Conservation (phyloP, 2,888 invertebrate genomes). For the Andrena trimmerana region DNA sequence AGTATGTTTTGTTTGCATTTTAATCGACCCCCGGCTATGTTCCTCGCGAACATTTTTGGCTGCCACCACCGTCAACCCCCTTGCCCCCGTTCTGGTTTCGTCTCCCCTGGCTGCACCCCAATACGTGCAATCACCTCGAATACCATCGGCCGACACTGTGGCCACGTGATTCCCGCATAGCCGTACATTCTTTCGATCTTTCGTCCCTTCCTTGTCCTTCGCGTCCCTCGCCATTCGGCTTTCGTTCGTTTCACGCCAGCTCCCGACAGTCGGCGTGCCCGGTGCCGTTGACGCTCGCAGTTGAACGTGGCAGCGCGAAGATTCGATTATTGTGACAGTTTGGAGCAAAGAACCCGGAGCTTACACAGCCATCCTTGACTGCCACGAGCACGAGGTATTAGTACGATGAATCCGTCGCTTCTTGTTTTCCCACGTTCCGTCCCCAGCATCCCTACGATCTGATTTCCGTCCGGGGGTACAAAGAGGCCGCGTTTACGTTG, state of each 20-base stretch:
- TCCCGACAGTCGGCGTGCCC: not conserved
- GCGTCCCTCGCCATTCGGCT: not conserved
- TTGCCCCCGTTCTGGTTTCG: slow-evolving; percentile 4
- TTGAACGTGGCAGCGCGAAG: not conserved
- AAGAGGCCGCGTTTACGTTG: slow-evolving; percentile 6
- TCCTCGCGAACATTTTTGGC: slow-evolving; percentile 53
- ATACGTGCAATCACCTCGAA: slow-evolving; percentile 47
- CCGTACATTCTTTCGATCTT: not conserved
- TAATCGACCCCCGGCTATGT: slow-evolving; percentile 67
- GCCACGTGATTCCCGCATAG: not conserved
- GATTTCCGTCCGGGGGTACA: not conserved
- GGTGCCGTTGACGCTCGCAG: not conserved
- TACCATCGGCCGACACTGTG: not conserved
- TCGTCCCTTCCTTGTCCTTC: not conserved
- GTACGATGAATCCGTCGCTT: not conserved
- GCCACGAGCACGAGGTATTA: slow-evolving; percentile 10
- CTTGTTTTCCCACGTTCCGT: slow-evolving; percentile 1
- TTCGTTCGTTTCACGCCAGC: not conserved
- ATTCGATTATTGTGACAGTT: slow-evolving; percentile 34
- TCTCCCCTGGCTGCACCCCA: not conserved
- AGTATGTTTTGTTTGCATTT: slow-evolving; percentile 68
- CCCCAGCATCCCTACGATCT: not conserved
- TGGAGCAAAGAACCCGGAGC: slow-evolving; percentile 3
- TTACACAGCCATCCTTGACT: not conserved
- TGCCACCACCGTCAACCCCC: slow-evolving; percentile 1